Base-by-base conservation (phyloP, 2,888 invertebrate species). In the Timandra comae region DNA sequence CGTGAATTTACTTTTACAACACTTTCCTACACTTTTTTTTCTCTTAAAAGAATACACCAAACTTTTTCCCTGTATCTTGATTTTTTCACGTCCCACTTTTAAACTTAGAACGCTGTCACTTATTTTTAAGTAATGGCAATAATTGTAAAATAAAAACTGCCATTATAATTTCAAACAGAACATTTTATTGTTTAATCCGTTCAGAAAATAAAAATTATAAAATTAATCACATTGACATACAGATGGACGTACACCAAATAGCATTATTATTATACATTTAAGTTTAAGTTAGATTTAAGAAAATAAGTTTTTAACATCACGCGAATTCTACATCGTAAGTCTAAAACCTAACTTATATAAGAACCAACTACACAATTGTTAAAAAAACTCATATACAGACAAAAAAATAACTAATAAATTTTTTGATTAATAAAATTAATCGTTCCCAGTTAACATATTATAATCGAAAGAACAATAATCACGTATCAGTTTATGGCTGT, bases 181-280 rank as follows among this genome's bases (percentile, higher is more conserved):
- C 85, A 85, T 84, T 85, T 85, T 82, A 85, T 85, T 84, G 74
- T 78, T 81, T 79, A 81, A 84, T 82, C 80, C 84, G 81, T 82
- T 81, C 74, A 80, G 74, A 78, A 71, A 80, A 78, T 72, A 79
- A 77, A 56, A 58, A 52, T 60, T 58, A 62, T 60, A 54, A 76
- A 74, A 73, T 70, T 69, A 75, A 82, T 81, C 81, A 85, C 84
- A 79, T 77, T 79, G 81, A 84, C 80, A 84, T 82, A 82, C 80
- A 82, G 76, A 73, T 84, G 84, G 81, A 81, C 81, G 84, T 81
- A 84, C 84, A 84, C 81, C 82, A 81, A 80, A 72, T 73, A 82
- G 78, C 77, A 74, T 60, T 59, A 48, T 73, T 71, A 76, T 61
- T 69, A 72, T 74, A 79, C 79, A 82, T 71, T 71, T 73, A 78